A percentile compares a stretch with the other conserved stretches of the same genome.
phyloP scores from a whole-genome alignment of 1,140 invertebrate genomes.

The Choristoneura fumiferana region DNA sequence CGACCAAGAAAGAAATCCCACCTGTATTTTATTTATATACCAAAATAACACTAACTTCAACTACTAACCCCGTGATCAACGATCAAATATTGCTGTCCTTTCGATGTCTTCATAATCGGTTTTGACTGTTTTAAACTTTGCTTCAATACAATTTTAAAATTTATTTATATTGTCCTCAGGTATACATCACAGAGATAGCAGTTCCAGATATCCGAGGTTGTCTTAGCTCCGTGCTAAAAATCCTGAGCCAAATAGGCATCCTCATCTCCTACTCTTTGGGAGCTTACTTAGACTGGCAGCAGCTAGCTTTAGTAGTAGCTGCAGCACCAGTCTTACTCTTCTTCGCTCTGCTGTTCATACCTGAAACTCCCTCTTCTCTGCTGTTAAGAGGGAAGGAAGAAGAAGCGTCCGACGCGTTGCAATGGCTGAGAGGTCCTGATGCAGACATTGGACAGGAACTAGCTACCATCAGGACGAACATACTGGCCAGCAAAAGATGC shows the following conservation, averaged over 20 bases:
- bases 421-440: constrained; percentile 86
- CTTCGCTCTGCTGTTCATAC: constrained; percentile 84
- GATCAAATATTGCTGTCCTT: too few species aligned
- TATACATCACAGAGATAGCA: constrained; percentile 95
- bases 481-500: constrained; percentile 76
- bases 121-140: too few species aligned
- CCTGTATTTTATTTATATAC: too few species aligned
- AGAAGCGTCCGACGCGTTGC: constrained; percentile 87
- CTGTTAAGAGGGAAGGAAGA: constrained; percentile 86
- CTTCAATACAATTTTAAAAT: too few species aligned
- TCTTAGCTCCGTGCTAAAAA: constrained; percentile 90
- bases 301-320: constrained; percentile 87
- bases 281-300: constrained; percentile 89
- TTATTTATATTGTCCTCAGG: constrained; percentile 75
- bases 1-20: too few species aligned
- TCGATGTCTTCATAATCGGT: too few species aligned
- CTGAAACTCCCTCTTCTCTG: constrained; percentile 91
- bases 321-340: constrained; percentile 85
- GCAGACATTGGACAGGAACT: constrained; percentile 86
- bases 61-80: too few species aligned
- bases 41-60: too few species aligned
- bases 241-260: constrained; percentile 91
- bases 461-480: constrained; percentile 83
- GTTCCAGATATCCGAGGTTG: constrained; percentile 91
- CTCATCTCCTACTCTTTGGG: constrained; percentile 90